A percentile compares a stretch with the other conserved stretches of the same genome.
phyloP scores from a whole-genome alignment of 2,888 invertebrate genomes.

The Xylophagus ater region DNA sequence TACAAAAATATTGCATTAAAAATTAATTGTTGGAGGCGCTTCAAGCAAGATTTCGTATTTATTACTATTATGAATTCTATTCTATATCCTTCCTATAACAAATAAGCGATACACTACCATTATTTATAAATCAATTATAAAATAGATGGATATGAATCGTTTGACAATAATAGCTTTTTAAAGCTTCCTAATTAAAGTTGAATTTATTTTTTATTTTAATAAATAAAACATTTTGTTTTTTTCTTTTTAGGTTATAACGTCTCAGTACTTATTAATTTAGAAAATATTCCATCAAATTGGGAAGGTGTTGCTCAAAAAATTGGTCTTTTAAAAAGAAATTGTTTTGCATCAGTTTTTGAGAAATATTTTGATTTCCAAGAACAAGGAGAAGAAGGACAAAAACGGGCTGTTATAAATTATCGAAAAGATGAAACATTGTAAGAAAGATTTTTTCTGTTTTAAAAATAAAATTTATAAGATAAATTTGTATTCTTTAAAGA shows the following conservation, averaged over 20 bases:
- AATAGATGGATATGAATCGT: no score
- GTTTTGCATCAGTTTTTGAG: constrained; percentile 98
- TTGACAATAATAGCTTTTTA: no score
- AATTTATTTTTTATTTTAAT: constrained; percentile 1
- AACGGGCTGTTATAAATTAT: constrained; percentile 95
- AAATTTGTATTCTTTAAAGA: constrained; percentile 42
- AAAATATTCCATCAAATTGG: constrained; percentile 84
- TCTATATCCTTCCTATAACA: constrained; percentile 6
- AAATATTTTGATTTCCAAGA: constrained; percentile 98
- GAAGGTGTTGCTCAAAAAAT: constrained; percentile 82
- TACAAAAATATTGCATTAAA: no score
- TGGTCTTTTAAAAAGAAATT: constrained; percentile 91
- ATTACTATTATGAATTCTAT: not conserved
- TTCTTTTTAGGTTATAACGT: constrained; percentile 74
- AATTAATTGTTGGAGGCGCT: no score
- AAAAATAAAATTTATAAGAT: not conserved
- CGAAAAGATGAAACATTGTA: constrained; percentile 98
- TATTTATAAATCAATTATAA: no score
- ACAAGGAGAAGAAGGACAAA: constrained; percentile 78
- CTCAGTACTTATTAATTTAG: constrained; percentile 84
- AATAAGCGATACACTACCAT: no score
- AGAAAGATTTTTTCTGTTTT: constrained; percentile 32
- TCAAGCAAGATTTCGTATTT: constrained; percentile 1
- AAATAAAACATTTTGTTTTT: constrained; percentile 8
- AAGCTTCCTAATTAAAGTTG: no score